A percentile compares a stretch with the other conserved stretches of the same genome.
These are phyloP conservation scores for Melinaea menophilus DNA, from an alignment of 2,888 invertebrate genomes.

Conservation along the genomic window DNA sequence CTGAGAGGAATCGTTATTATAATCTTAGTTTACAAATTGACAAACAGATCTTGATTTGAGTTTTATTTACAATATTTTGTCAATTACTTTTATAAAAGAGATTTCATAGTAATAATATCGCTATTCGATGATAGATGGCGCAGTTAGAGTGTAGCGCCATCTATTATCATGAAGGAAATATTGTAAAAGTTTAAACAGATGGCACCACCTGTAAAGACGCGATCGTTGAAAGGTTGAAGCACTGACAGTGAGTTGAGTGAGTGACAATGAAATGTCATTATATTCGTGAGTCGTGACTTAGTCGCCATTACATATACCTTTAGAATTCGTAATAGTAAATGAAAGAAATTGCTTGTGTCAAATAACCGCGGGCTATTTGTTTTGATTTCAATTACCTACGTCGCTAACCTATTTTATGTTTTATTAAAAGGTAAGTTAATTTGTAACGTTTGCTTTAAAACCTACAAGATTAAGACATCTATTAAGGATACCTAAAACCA, in stretches of 20 bases:
- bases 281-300: background rate
- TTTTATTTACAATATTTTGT: background rate
- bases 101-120: slow-evolving; percentile 7
- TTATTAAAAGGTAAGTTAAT: slow-evolving; percentile 11
- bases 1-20: too few relatives aligned
- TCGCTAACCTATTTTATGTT: background rate
- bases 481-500: too few relatives aligned
- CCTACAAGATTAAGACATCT: background rate
- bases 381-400: slow-evolving; percentile 22
- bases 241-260: background rate
- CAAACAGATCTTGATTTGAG: too few relatives aligned
- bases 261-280: slow-evolving; percentile 21
- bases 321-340: slow-evolving; percentile 35
- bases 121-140: slow-evolving; percentile 50
- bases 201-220: slow-evolving; percentile 15
- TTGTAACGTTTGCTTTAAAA: slow-evolving; percentile 9
- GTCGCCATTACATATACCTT: slow-evolving; percentile 58
- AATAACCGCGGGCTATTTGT: slow-evolving; percentile 49
- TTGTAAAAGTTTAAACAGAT: slow-evolving; percentile 8
- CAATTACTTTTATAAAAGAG: background rate
- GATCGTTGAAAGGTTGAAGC: slow-evolving; percentile 24
- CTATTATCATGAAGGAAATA: slow-evolving; percentile 2
- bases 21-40: too few relatives aligned
- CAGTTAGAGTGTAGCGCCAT: slow-evolving; percentile 10
- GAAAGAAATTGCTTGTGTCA: slow-evolving; percentile 63